Evolutionary conservation across 1,140 invertebrate species (phyloP), one percentile per base, ranked within the genome.

Genomic region (Drosophila lacertosa): DNA sequence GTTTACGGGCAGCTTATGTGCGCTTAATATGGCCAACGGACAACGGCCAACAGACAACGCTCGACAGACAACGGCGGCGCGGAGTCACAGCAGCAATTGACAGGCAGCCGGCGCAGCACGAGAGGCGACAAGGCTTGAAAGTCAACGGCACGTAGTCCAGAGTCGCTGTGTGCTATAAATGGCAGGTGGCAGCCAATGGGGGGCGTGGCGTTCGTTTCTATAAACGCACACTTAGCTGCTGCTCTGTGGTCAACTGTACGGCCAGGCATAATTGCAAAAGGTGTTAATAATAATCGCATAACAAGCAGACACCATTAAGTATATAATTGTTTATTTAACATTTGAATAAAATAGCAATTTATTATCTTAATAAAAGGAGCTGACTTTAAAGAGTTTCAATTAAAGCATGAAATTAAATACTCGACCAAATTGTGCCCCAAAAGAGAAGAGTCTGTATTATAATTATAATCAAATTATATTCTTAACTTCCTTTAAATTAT

Each of bases 1-100:
- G 77, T 86, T 86, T 88, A 88, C 63, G 69, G 64, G 44, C 65
- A 62, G 82, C 82, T 86, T 88, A 88, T 81, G 66, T 77, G 77
- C 68, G 82, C 82, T 81, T 88, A 81, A 70, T 81, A 47, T 13
- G 44, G 35, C 40, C 51, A 75, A 10, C 54, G 55, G 47, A 55
- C 44, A 64, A 10, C 24, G 4, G 47, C 29, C 26, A 7, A 29
- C 26, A 7, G 26, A 29, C 5, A 26, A 2, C n/a, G n/a, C n/a
- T n/a, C n/a, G n/a, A n/a, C 2, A 29, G 26, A 29, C 20, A 22
- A 22, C 20, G 7, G 7, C 0, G 24, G 16, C 40, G 13, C 6
- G 2, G 39, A 44, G 13, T 5, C 4, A 6, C 24, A 26, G 26
- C 26, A 29, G 26, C 26, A 29, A 29, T 29, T 29, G 39, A 15